phyloP scores from a whole-genome alignment of 2,888 invertebrate species.

The Sisyra nigra region DNA sequence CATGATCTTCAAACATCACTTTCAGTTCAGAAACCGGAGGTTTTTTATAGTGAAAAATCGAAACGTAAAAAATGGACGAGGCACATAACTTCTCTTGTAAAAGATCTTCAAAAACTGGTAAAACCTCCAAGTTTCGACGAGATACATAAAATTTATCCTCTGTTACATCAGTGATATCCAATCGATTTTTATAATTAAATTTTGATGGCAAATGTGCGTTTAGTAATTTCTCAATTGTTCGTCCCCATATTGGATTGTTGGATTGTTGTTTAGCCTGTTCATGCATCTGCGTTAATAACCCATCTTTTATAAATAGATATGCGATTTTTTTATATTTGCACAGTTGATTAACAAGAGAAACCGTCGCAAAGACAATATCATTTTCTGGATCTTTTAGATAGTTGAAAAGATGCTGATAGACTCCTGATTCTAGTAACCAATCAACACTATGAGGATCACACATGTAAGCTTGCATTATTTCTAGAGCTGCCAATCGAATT shows the following conservation, averaged over 20 bases:
- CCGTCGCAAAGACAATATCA: background rate
- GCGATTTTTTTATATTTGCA: slow-evolving; percentile 3
- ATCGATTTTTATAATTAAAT: slow-evolving; percentile 40
- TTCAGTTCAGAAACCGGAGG: slow-evolving; percentile 3
- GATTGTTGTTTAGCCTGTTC: slow-evolving; percentile 18
- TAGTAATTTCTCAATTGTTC: slow-evolving; percentile 41
- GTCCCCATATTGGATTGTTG: slow-evolving; percentile 39
- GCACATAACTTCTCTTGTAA: slow-evolving; percentile 19
- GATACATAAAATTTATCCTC: slow-evolving; percentile 16
- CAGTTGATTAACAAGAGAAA: slow-evolving; percentile 3
- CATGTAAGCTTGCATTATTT: background rate
- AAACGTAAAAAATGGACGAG: slow-evolving; percentile 19
- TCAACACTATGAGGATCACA: background rate
- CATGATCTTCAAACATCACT: background rate
- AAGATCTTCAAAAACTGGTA: slow-evolving; percentile 21
- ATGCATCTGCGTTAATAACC: slow-evolving; percentile 11
- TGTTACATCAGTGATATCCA: slow-evolving; percentile 43
- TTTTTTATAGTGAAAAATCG: slow-evolving; percentile 15
- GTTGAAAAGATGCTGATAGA: background rate
- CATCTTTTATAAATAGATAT: background rate
- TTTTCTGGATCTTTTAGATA: background rate
- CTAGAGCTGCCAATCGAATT: background rate
- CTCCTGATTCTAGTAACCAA: slow-evolving; percentile 2
- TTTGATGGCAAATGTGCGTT: slow-evolving; percentile 42
- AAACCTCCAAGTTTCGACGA: slow-evolving; percentile 13